These are phyloP conservation scores for Anolis carolinensis DNA, from an alignment of 2,113 vertebrate genomes.

Conservation along the genomic window DNA sequence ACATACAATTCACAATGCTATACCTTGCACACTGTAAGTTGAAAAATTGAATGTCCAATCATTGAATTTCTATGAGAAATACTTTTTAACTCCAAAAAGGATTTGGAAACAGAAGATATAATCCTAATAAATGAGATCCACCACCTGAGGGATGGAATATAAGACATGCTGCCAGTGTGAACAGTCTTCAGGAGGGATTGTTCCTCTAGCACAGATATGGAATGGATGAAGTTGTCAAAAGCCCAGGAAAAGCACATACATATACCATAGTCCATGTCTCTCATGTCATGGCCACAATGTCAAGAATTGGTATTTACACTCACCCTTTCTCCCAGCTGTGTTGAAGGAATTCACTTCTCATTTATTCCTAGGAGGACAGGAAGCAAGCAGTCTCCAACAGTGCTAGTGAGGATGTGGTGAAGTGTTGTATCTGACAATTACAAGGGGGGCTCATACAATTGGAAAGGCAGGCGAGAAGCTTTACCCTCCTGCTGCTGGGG, in stretches of 20 bases:
- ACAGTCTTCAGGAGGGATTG: not conserved
- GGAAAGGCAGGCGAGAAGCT: not conserved
- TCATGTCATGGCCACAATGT: not conserved
- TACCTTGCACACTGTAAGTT: conserved; percentile 4
- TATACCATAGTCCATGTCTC: not conserved
- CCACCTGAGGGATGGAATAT: not conserved
- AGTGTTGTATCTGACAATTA: not conserved
- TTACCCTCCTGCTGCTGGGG: not conserved
- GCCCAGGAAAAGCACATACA: not conserved
- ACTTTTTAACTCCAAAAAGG: not conserved
- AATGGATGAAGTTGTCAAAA: not conserved
- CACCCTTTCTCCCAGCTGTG: too few species aligned
- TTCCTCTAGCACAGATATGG: not conserved
- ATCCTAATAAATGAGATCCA: not conserved
- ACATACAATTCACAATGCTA: not conserved
- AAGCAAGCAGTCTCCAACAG: not conserved
- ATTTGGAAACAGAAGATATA: not conserved
- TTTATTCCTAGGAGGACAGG: not conserved
- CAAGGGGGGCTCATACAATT: too few species aligned
- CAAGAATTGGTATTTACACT: not conserved
- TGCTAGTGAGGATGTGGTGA: not conserved
- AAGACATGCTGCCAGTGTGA: not conserved
- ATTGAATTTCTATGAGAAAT: not conserved
- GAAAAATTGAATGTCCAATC: not conserved
- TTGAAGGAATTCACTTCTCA: not conserved